Evolutionary conservation across 2,888 invertebrate genomes (phyloP), one percentile per base, ranked within the genome.

Genomic region (Callyntrura guangdongensis): DNA sequence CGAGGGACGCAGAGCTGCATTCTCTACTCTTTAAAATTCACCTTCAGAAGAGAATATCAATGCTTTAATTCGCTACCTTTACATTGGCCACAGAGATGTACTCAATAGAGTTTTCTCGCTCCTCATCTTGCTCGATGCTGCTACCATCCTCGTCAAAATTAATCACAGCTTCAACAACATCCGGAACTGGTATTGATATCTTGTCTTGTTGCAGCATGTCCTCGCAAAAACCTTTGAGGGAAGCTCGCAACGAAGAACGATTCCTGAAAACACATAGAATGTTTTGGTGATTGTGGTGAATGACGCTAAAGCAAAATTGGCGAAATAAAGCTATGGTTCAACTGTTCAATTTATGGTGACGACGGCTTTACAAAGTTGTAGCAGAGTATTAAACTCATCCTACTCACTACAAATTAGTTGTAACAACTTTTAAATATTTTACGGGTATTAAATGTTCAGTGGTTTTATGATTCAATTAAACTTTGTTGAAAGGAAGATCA

Each of bases 71-170:
- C 45, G 12, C 45, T 90, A 94, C 93, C 91, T 94, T 93, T 20
- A 93, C 92, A 89, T 94, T 93, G 45, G 92, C 92, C 77, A 93
- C 92, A 14, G 94, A 94, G 64, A 94, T 93, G 86, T 94, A 94
- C 56, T 94, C 94, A 27, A 94, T 89, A n/a, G 92, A 92, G 77
- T 92, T 93, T 84, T 93, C 93, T 84, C 91, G 83, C 27, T 93
- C 93, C 4, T 92, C 92, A 77, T 92, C 86, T 69, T 88, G 89
- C 82, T 93, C 88, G 87, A 91, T 89, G 36, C 90, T 92, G 81
- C 92, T 92, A n/a, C 90, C 92, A 49, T 94, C 93, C 47, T 93
- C 93, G 47, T 94, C 92, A 77, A 94, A 93, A 85, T 92, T 92
- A 72, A 93, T 93, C 67, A 92, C 92, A 17, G 92, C 94, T 61